Conservation (phyloP, 2,888 invertebrate genomes). For the Andrena marginata region DNA sequence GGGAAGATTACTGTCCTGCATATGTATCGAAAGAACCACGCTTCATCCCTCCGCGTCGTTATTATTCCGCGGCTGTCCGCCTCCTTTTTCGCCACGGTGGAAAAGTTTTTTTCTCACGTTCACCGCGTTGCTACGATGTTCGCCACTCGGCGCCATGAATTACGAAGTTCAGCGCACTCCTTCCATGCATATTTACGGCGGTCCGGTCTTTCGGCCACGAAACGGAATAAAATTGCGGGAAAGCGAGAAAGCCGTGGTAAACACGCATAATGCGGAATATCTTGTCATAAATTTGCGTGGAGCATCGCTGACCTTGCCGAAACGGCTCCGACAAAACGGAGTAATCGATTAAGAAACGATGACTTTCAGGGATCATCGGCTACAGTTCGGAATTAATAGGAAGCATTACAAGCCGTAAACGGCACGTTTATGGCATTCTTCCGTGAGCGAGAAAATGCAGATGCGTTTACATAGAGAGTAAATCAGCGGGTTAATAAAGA, state of each 20-base stretch:
- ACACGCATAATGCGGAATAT: slow-evolving; percentile 33
- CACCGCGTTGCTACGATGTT: not conserved
- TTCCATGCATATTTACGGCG: slow-evolving; percentile 70
- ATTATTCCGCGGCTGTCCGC: not conserved
- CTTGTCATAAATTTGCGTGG: slow-evolving; percentile 43
- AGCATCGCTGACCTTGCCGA: not conserved
- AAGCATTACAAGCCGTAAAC: not conserved
- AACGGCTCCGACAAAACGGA: not conserved
- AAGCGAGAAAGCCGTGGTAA: slow-evolving; percentile 36
- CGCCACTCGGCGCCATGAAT: slow-evolving; percentile 72
- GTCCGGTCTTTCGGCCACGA: slow-evolving; percentile 27
- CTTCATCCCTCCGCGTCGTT: not conserved
- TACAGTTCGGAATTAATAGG: not conserved
- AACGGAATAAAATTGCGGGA: slow-evolving; percentile 21
- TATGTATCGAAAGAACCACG: not conserved
- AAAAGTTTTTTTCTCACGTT: not conserved
- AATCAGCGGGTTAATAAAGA: slow-evolving; percentile 15
- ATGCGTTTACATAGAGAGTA: not conserved
- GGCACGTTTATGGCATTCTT: not conserved
- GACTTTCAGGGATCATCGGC: not conserved
- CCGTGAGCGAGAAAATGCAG: not conserved
- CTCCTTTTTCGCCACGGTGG: not conserved
- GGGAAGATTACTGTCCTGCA: too few species aligned
- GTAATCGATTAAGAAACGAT: not conserved
- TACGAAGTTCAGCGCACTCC: slow-evolving; percentile 71